These are phyloP conservation scores for Propithecus coquereli DNA, from an alignment of 2,113 vertebrate genomes.

Conservation along the genomic window DNA sequence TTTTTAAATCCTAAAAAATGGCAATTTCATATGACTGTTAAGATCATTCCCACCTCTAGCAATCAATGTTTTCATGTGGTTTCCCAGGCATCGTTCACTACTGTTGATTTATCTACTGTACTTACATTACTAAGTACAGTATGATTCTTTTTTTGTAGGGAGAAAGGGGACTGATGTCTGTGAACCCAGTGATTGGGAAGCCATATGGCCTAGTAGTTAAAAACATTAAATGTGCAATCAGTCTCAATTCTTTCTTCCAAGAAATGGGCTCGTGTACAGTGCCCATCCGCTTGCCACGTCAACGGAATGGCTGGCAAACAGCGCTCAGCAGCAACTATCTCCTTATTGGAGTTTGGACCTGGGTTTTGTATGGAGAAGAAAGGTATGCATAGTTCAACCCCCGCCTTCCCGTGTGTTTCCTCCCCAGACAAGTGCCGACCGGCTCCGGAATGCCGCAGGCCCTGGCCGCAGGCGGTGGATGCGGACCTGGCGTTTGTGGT, in stretches of 20 bases:
- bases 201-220: background rate
- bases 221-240: background rate
- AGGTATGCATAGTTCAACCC: background rate
- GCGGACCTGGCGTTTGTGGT: slow-evolving; percentile 87
- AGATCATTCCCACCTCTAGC: background rate
- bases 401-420: background rate
- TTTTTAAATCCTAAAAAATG: background rate
- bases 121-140: background rate
- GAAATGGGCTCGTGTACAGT: background rate
- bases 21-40: background rate
- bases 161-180: background rate
- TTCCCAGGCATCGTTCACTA: background rate
- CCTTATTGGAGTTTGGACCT: background rate
- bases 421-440: slow-evolving; percentile 86
- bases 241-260: background rate
- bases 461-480: slow-evolving; percentile 74
- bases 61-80: background rate
- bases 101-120: background rate
- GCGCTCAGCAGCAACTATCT: fast-evolving
- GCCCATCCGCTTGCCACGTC: fast-evolving
- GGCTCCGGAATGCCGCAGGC: slow-evolving; percentile 69
- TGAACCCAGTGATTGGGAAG: background rate
- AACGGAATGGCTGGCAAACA: too few relatives aligned
- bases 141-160: background rate
- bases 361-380: background rate